Percentiles rank a stretch among this genome's conserved stretches.
phyloP scores from a whole-genome alignment of 2,888 invertebrate genomes.

The Drosophila atripex region DNA sequence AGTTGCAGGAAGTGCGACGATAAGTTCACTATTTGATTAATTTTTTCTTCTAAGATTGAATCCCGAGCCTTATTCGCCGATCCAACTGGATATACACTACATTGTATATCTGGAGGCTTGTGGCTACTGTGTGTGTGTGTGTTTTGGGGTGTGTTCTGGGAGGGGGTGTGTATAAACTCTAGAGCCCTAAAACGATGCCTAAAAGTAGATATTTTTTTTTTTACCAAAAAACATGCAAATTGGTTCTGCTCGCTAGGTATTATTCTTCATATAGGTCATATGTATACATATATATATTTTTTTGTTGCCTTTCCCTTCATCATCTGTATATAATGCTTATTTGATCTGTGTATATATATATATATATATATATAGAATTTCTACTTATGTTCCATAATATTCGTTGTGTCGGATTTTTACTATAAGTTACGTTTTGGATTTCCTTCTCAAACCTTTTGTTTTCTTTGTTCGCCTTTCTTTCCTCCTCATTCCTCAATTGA shows the following conservation, averaged over 20 bases:
- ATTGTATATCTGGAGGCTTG: constrained; percentile 19
- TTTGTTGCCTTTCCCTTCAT: constrained; percentile 49
- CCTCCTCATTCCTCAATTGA: not conserved
- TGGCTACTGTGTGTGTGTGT: constrained; percentile 30
- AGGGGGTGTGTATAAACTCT: constrained; percentile 64
- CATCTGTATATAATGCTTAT: constrained; percentile 74
- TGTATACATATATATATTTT: constrained; percentile 53
- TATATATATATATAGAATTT: constrained; percentile 80
- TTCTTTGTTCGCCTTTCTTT: constrained; percentile 27
- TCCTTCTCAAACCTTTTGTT: constrained; percentile 73
- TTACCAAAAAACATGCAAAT: constrained; percentile 77
- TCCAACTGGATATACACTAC: constrained; percentile 2
- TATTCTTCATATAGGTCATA: constrained; percentile 64
- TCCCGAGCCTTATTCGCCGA: constrained; percentile 47
- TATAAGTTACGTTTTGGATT: constrained; percentile 80
- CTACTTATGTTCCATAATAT: constrained; percentile 84
- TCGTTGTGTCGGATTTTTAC: constrained; percentile 84
- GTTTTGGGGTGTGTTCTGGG: constrained; percentile 29
- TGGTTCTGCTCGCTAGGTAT: constrained; percentile 74
- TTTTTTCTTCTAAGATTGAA: constrained; percentile 68
- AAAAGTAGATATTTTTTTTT: constrained; percentile 56
- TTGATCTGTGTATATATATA: constrained; percentile 71
- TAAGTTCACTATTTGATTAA: constrained; percentile 74
- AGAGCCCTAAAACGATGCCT: constrained; percentile 74
- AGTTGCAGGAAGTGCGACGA: constrained; percentile 72